Evolutionary conservation across 1,140 invertebrate genomes (phyloP).

Genomic region (Drosophila navojoa): DNA sequence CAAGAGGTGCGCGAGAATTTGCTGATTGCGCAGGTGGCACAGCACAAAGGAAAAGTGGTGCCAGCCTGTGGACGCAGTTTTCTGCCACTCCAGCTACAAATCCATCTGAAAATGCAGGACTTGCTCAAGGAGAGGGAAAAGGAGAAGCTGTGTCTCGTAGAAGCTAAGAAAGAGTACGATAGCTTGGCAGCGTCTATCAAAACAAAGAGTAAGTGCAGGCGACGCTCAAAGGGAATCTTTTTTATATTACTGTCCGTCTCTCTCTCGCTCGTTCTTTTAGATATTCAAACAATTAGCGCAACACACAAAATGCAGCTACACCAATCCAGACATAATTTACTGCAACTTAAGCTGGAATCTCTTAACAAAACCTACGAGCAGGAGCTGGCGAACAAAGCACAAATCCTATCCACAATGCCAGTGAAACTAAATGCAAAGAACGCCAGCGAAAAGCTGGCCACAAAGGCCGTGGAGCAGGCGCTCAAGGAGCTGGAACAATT

Average conservation of each 20-base stretch:
- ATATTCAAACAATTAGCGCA: constrained; percentile 64
- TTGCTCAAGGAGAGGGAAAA: constrained; percentile 52
- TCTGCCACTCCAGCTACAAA: constrained; percentile 67
- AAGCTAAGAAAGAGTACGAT: constrained; percentile 59
- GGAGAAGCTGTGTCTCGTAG: constrained; percentile 31
- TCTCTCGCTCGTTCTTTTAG: constrained; percentile 29
- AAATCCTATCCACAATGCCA: constrained; percentile 66
- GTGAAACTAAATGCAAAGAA: constrained; percentile 62
- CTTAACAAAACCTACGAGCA: constrained; percentile 51
- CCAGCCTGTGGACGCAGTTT: constrained; percentile 56
- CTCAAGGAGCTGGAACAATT: constrained; percentile 68
- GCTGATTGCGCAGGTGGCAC: constrained; percentile 58
- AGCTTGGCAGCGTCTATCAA: constrained; percentile 55
- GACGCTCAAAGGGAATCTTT: neutral
- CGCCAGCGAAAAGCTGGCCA: constrained; percentile 62
- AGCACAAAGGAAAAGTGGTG: constrained; percentile 58
- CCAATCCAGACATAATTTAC: constrained; percentile 50
- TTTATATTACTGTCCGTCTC: neutral
- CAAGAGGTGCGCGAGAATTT: constrained; percentile 63
- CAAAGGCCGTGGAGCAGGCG: constrained; percentile 62
- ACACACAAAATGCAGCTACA: constrained; percentile 55
- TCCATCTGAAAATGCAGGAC: constrained; percentile 62
- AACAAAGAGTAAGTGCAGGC: constrained; percentile 59
- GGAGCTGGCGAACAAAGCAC: constrained; percentile 52
- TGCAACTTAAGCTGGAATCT: constrained; percentile 59